Evolutionary conservation across 2,797 vertebrate genomes (phyloP), one percentile per base, ranked within the genome.

Genomic region (Xiphophorus birchmanni): DNA sequence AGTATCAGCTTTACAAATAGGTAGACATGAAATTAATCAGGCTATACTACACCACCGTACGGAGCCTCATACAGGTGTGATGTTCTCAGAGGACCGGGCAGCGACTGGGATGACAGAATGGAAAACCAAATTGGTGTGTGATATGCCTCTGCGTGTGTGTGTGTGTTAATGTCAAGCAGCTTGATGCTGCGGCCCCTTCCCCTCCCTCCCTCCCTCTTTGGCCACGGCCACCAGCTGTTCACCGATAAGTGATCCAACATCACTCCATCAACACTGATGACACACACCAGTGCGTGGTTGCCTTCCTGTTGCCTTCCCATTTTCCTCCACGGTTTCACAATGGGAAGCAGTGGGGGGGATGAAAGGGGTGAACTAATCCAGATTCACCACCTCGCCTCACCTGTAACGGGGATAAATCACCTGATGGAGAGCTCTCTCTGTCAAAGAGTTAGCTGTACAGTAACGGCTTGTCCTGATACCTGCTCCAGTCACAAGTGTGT

Each of bases 151-250:
- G 29, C 5, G 11, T 56, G 54, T 56, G 56, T 7, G 13, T 15
- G 58, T 37, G 58, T 63, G 58, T 35, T 60, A 32, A 60, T 58
- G 56, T 58, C 56, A 58, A 72, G 15, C 44, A 73, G 42, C 17
- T 8, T 48, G 78, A 23, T 79, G 58, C 37, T 69, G 13, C 42
- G 45, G 42, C 26, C 67, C 23, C 13, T 12, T 71, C 12, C 29
- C 18, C 12, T 71, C 15, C 12, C 29, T 13, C 2, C 6, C 3
- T 45, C 35, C 44, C 67, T 75, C 76, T 76, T 75, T 76, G 79
- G 88, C 85, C 83, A 69, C 77, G 80, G 71, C 80, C 77, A 85
- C 82, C 92, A 92, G 88, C 89, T 93, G 93, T 90, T 89, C 79
- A 81, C 74, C 79, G 82, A 84, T 86, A 87, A 86, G 80, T 88